Evolutionary conservation across 1,140 invertebrate genomes (phyloP), one percentile per base, ranked within the genome.

Genomic region (Solenopsis invicta): DNA sequence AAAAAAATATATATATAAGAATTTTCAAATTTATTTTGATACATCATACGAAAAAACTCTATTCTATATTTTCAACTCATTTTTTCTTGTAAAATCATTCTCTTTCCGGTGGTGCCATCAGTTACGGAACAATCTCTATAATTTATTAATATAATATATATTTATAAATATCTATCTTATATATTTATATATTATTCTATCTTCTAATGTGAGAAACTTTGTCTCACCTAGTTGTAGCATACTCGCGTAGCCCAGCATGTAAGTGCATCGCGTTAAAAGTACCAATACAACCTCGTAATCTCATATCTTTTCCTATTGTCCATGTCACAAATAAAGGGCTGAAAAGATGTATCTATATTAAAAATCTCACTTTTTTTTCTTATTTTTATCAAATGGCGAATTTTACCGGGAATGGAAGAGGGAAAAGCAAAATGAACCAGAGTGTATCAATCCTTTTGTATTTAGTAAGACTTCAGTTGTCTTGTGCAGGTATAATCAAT

Each of bases 281-380:
- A 84, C 98, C 98, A 94, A 99, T 99, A 94, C 98, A 99, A n/a
- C 98, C 98, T 87, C 98, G 96, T 85, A 99, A 96, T 80, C 98
- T 96, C 94, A 97, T 97, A 93, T 99, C 99, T 94, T 98, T 98
- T 21, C 99, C 99, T 93, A 98, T 98, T 94, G 98, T 98, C 99
- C 99, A 99, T 81, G 99, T 99, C 45, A 99, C 99, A 97, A 99
- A 99, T 92, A 99, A 96, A 71, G 99, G 99, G 96, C 99, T 99
- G 96, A 84, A 97, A 97, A 95, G 29, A 84, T 9, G 66, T n/a
- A 74, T 48, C 24, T 48, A n/a, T 48, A 75, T 84, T 62, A 84
- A 74, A 75, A 74, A 75, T 50, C 13, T 82, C 21, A 80, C 9
- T 12, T 18, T 72, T 34, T 12, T 24, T 41, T 41, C 18, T 52